Conservation (phyloP, 2,113 vertebrate species). For the Ptilorrhoa leucosticta region DNA sequence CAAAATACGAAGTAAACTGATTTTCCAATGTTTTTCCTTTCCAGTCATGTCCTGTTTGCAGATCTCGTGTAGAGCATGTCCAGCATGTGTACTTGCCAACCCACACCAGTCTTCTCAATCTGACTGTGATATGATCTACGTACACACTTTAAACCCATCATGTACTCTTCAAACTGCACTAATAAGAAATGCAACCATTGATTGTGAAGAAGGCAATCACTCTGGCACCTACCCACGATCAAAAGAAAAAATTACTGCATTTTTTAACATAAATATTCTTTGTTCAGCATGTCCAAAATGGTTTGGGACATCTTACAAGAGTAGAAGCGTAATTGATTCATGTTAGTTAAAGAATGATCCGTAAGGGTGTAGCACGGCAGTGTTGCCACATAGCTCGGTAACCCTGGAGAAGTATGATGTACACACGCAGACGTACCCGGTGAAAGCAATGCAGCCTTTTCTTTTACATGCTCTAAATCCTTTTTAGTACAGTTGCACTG, state of each 20-base stretch:
- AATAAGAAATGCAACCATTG: constrained; percentile 37
- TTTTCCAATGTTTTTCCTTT: not conserved
- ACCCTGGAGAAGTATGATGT: constrained; percentile 37
- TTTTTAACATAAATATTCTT: not conserved
- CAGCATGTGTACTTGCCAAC: constrained; percentile 96
- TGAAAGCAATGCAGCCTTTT: constrained; percentile 32
- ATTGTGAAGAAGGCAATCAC: constrained; percentile 48
- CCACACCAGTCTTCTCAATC: constrained; percentile 92
- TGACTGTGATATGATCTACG: constrained; percentile 76
- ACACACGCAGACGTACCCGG: not conserved
- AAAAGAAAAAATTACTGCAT: not conserved
- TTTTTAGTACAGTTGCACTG: constrained; percentile 46
- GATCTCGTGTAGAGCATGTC: constrained; percentile 88
- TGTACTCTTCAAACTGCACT: constrained; percentile 61
- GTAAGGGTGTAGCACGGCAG: not conserved
- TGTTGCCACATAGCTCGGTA: constrained; percentile 9
- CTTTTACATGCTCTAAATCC: constrained; percentile 29
- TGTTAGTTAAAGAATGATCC: not conserved
- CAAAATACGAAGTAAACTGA: not conserved
- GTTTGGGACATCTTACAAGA: constrained; percentile 1
- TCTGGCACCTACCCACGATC: constrained; percentile 29
- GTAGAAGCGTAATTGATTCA: not conserved
- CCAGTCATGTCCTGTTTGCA: constrained; percentile 91
- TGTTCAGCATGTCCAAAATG: not conserved
- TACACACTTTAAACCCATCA: not conserved